phyloP scores from a whole-genome alignment of 2,797 vertebrate genomes.

The Setipinna tenuifilis region DNA sequence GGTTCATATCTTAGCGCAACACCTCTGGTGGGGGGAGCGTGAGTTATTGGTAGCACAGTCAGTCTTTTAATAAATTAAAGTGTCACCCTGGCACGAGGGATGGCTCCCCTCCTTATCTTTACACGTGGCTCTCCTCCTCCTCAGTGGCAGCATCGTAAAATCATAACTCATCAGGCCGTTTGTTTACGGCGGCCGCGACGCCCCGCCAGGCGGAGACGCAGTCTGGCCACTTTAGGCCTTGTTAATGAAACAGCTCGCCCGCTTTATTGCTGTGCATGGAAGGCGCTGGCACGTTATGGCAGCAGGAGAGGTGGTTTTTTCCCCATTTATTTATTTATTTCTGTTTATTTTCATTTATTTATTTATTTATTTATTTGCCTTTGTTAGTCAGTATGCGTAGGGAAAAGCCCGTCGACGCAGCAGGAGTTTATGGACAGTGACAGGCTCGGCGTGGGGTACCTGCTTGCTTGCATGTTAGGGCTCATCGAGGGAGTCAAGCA shows the following conservation, averaged over 20 bases:
- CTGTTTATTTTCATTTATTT: too few relatives aligned
- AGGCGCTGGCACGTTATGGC: neutral
- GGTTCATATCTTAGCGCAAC: conserved; percentile 51
- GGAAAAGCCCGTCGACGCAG: too few relatives aligned
- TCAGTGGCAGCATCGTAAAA: conserved; percentile 63
- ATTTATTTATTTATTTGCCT: too few relatives aligned
- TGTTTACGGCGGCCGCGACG: conserved; percentile 47
- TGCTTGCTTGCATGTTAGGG: neutral
- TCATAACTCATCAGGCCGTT: conserved; percentile 58
- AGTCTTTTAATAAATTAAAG: conserved; percentile 65
- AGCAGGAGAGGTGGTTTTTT: too few relatives aligned
- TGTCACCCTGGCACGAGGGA: conserved; percentile 49
- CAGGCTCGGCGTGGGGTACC: too few relatives aligned
- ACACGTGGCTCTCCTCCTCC: conserved; percentile 25
- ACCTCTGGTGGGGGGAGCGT: conserved; percentile 45
- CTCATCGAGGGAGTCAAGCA: neutral
- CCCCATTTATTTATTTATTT: too few relatives aligned
- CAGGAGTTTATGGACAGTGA: too few relatives aligned
- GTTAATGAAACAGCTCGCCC: conserved; percentile 57
- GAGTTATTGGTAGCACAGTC: conserved; percentile 57
- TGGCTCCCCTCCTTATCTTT: conserved; percentile 60
- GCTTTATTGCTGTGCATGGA: neutral
- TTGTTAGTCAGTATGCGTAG: too few relatives aligned
- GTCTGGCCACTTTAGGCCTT: conserved; percentile 40
- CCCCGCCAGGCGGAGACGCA: conserved; percentile 20